These are phyloP conservation scores for Metopolophium dirhodum DNA, from an alignment of 1,140 invertebrate genomes.

Conservation along the genomic window DNA sequence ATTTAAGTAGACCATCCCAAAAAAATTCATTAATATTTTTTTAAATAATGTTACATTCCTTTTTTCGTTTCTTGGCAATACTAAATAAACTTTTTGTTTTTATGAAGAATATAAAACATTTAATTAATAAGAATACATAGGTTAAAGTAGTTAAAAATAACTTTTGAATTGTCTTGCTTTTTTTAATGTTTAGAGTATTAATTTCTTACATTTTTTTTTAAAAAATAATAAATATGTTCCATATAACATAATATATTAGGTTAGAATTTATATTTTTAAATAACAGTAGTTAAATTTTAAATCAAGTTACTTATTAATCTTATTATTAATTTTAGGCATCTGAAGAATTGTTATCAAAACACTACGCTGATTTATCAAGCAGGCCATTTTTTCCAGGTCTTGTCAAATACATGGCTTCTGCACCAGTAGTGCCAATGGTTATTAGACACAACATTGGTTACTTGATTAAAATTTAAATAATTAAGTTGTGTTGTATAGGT, in stretches of 20 bases:
- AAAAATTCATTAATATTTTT: background rate
- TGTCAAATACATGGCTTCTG: constrained; percentile 96
- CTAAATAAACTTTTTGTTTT: background rate
- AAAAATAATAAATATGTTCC: background rate
- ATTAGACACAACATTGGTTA: constrained; percentile 44
- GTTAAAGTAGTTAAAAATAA: background rate
- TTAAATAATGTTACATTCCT: background rate
- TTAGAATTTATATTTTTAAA: background rate
- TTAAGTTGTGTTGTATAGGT: constrained; percentile 65
- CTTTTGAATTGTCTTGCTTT: background rate
- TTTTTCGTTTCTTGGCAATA: background rate
- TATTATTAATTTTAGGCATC: constrained; percentile 68
- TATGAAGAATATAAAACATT: background rate
- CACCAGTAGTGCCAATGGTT: constrained; percentile 97
- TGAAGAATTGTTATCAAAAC: constrained; percentile 81
- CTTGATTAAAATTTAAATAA: background rate
- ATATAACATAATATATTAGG: no score
- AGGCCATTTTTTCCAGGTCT: constrained; percentile 93
- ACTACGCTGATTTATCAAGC: constrained; percentile 87
- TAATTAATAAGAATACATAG: background rate
- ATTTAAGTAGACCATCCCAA: no score
- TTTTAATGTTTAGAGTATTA: background rate
- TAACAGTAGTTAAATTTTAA: background rate
- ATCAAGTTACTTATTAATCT: background rate
- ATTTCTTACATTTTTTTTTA: background rate